These are phyloP conservation scores for Cheilosia vernalis DNA, from an alignment of 2,888 invertebrate genomes.

Conservation along the genomic window DNA sequence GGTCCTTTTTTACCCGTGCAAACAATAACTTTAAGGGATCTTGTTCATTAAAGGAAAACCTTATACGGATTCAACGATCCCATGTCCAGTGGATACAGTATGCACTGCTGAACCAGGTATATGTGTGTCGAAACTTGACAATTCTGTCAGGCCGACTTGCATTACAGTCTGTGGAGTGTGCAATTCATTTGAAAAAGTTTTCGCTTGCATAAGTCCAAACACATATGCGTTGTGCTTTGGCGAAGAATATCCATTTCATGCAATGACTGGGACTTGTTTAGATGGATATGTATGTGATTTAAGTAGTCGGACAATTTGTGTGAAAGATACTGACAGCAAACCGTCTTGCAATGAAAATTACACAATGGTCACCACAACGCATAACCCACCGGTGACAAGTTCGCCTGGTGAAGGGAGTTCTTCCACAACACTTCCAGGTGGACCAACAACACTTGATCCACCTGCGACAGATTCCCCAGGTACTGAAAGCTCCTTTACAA, in stretches of 20 bases:
- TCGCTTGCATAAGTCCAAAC: constrained; percentile 79
- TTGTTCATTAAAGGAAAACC: neutral
- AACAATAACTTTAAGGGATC: neutral
- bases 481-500: neutral
- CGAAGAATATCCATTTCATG: constrained; percentile 69
- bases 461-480: neutral
- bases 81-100: constrained; percentile 30
- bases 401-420: neutral
- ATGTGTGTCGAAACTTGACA: constrained; percentile 8
- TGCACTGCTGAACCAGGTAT: constrained; percentile 40
- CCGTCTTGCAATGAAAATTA: constrained; percentile 23
- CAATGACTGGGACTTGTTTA: constrained; percentile 60
- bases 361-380: neutral
- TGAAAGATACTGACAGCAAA: constrained; percentile 12
- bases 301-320: constrained; percentile 71
- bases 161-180: constrained; percentile 74
- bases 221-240: constrained; percentile 81
- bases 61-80: constrained; percentile 4
- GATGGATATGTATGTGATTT: constrained; percentile 76
- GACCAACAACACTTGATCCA: neutral
- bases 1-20: neutral
- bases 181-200: constrained; percentile 76
- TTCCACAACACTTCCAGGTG: neutral
- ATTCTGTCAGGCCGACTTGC: constrained; percentile 6
- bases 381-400: neutral